phyloP scores from a whole-genome alignment of 2,888 invertebrate species.

The Tetragonula carbonaria region DNA sequence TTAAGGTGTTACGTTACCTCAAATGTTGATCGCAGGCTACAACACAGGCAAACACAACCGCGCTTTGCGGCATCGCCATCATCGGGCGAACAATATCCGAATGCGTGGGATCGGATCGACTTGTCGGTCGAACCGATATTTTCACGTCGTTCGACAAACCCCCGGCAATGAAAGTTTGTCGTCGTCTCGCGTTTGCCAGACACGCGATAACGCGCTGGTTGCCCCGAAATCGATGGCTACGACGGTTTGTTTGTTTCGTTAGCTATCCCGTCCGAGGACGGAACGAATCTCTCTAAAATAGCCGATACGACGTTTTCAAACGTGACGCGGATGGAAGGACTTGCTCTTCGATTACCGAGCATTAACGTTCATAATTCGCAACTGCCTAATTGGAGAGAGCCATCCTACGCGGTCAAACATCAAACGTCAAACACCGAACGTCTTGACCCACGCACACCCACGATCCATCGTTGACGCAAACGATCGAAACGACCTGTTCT shows the following conservation, averaged over 20 bases:
- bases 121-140: slow-evolving; percentile 16
- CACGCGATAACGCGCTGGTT: not conserved
- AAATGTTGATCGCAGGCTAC: slow-evolving; percentile 61
- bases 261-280: no score
- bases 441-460: not conserved
- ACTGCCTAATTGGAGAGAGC: not conserved
- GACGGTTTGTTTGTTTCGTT: not conserved
- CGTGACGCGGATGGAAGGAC: not conserved
- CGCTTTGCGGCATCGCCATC: not conserved
- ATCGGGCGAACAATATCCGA: slow-evolving; percentile 1
- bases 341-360: not conserved
- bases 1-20: slow-evolving; percentile 66
- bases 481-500: no score
- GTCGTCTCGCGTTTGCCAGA: not conserved
- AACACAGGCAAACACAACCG: slow-evolving; percentile 36
- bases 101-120: slow-evolving; percentile 10
- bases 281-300: no score
- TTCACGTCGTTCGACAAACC: slow-evolving; percentile 4
- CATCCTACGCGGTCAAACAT: not conserved
- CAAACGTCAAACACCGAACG: not conserved
- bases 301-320: not conserved
- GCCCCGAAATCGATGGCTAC: no score
- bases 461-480: not conserved
- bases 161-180: not conserved
- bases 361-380: not conserved